Evolutionary conservation across 2,113 vertebrate species (phyloP).

Genomic region (Heteronetta atricapilla): DNA sequence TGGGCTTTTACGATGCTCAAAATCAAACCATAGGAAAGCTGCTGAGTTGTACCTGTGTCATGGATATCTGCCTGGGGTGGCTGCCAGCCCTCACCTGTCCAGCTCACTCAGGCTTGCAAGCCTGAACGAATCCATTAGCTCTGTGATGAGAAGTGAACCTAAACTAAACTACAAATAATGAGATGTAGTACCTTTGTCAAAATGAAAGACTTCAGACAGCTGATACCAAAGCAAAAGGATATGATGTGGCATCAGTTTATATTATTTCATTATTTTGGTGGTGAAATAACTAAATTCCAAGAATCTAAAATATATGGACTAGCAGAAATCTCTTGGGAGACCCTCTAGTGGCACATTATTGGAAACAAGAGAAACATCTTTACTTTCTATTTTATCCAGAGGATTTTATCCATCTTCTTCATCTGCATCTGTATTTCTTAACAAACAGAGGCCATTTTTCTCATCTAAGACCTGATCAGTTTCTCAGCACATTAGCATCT

Average conservation of each 20-base stretch:
- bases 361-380: not conserved
- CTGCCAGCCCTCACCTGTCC: conserved; percentile 51
- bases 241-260: not conserved
- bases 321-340: not conserved
- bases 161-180: conserved; percentile 49
- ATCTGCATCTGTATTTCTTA: conserved; percentile 8
- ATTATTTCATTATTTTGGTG: not conserved
- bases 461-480: conserved; percentile 2
- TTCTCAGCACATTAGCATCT: conserved; percentile 5
- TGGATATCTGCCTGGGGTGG: conserved; percentile 28
- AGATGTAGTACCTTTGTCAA: conserved; percentile 5
- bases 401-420: not conserved
- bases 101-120: conserved; percentile 32
- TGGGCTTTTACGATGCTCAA: not conserved
- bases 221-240: not conserved
- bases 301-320: not conserved
- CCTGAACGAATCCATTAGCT: conserved; percentile 42
- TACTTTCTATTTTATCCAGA: conserved; percentile 1
- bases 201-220: conserved; percentile 14
- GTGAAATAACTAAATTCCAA: not conserved
- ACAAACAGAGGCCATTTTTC: not conserved
- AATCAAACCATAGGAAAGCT: not conserved
- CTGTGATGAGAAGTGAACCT: conserved; percentile 35
- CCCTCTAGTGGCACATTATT: not conserved
- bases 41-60: not conserved